phyloP scores from a whole-genome alignment of 2,113 vertebrate genomes.

The Dipodomys stephensi region DNA sequence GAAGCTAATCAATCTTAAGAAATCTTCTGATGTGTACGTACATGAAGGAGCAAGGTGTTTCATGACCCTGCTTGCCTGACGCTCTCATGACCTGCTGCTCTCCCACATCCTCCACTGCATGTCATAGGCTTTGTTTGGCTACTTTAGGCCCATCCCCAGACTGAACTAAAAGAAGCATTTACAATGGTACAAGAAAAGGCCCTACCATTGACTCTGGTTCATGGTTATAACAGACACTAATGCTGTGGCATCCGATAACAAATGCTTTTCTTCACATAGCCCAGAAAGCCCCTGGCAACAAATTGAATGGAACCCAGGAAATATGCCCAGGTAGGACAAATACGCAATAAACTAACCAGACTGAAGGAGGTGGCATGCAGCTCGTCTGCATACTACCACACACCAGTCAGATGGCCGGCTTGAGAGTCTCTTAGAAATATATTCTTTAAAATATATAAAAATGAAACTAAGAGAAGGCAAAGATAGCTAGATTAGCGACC shows the following conservation, averaged over 20 bases:
- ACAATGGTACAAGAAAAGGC: not conserved
- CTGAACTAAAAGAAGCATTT: not conserved
- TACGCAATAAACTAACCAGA: not conserved
- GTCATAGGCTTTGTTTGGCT: not conserved
- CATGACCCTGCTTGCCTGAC: too few species aligned
- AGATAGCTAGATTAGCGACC: not conserved
- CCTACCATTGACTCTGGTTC: not conserved
- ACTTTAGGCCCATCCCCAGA: not conserved
- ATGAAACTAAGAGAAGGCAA: not conserved
- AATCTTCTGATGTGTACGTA: not conserved
- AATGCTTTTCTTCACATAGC: not conserved
- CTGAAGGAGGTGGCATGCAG: not conserved
- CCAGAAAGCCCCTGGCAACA: not conserved
- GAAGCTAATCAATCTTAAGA: not conserved
- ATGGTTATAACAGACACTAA: not conserved
- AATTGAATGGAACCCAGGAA: not conserved
- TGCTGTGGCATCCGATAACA: not conserved
- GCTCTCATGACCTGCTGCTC: not conserved
- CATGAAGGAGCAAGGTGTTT: too few species aligned
- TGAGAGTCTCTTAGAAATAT: not conserved
- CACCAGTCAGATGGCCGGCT: not conserved
- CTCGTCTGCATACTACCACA: too few species aligned
- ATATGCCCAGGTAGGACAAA: not conserved
- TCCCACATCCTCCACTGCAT: not conserved
- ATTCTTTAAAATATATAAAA: not conserved